Conservation (phyloP, 2,113 vertebrate species). For the Dolichallabes microphthalmus region DNA sequence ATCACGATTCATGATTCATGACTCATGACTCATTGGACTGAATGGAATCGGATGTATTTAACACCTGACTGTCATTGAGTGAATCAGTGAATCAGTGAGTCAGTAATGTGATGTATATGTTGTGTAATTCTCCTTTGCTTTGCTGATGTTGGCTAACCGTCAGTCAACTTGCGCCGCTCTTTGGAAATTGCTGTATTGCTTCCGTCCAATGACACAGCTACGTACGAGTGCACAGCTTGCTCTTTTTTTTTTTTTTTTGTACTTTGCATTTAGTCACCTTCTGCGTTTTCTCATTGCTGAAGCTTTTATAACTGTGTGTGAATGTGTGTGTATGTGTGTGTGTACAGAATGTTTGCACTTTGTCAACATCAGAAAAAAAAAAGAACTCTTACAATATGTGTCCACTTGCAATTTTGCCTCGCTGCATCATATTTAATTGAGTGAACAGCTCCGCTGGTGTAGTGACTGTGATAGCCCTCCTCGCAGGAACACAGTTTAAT, state of each 20-base stretch:
- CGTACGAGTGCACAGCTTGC: constrained; percentile 24
- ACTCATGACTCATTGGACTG: constrained; percentile 48
- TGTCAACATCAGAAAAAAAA: constrained; percentile 23
- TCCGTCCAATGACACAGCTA: constrained; percentile 23
- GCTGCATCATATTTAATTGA: constrained; percentile 1
- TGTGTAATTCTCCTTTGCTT: constrained; percentile 37
- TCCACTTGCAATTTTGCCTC: constrained; percentile 1
- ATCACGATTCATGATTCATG: constrained; percentile 22
- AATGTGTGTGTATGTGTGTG: constrained; percentile 12
- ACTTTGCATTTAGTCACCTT: constrained; percentile 38
- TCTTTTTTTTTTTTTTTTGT: neutral
- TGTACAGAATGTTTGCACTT: constrained; percentile 37
- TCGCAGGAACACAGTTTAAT: neutral
- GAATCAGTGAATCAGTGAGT: constrained; percentile 48
- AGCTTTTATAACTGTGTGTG: constrained; percentile 17
- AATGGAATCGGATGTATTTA: constrained; percentile 23
- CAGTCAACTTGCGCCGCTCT: constrained; percentile 28
- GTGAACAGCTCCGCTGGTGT: neutral
- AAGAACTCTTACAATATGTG: constrained; percentile 16
- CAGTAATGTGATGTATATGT: constrained; percentile 39
- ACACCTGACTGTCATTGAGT: constrained; percentile 30
- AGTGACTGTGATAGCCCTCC: neutral
- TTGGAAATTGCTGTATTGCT: constrained; percentile 32
- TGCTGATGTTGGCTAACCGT: constrained; percentile 34
- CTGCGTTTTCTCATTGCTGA: constrained; percentile 40